Percentiles rank a stretch among this genome's conserved stretches.
These are phyloP conservation scores for Eupithecia subfuscata DNA, from an alignment of 2,888 invertebrate species.

Conservation along the genomic window DNA sequence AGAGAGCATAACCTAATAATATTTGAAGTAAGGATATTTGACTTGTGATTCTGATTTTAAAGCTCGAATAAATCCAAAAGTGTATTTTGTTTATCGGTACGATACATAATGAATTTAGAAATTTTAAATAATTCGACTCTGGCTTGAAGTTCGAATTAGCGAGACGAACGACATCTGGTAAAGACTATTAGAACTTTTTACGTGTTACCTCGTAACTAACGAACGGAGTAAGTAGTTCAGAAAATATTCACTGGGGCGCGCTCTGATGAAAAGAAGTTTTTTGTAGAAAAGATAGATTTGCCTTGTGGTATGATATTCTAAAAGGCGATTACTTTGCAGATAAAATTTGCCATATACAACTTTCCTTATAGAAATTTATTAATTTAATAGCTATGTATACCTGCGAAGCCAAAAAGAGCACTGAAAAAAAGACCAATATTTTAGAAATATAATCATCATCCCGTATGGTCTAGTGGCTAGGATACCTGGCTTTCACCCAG, in stretches of 20 bases:
- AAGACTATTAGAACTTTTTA: not conserved
- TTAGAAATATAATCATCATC: slow-evolving; percentile 48
- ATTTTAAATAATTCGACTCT: not conserved
- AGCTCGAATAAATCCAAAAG: no score
- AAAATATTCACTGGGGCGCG: not conserved
- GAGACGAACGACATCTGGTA: not conserved
- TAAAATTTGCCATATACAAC: not conserved
- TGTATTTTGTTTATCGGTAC: not conserved
- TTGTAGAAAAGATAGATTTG: not conserved
- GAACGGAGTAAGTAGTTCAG: not conserved
- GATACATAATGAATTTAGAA: not conserved
- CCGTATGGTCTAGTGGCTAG: slow-evolving; percentile 88
- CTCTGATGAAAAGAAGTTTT: not conserved
- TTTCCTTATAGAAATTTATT: not conserved
- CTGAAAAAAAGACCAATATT: not conserved
- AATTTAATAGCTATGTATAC: not conserved
- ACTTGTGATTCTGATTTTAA: not conserved
- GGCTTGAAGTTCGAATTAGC: not conserved
- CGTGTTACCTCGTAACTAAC: not conserved
- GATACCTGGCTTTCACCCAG: slow-evolving; percentile 89
- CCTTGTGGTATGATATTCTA: not conserved
- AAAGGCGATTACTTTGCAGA: not conserved
- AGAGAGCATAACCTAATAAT: no score
- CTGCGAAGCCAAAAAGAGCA: not conserved
- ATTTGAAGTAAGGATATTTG: not conserved